Evolutionary conservation across 2,797 vertebrate species (phyloP).

Genomic region (Malurus splendens): DNA sequence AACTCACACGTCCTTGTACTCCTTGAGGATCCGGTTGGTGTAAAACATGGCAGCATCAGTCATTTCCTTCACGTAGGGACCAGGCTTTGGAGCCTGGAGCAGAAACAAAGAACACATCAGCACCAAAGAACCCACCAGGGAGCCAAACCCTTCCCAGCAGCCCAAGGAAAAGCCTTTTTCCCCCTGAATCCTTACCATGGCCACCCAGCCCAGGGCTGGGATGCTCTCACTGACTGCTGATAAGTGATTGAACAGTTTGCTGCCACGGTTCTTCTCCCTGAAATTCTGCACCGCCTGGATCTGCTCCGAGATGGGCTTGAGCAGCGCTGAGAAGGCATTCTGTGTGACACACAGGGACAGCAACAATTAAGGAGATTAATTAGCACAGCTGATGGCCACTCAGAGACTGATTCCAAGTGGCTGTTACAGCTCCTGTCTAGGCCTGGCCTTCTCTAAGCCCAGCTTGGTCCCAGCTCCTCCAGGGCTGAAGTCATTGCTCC

Average conservation of each 20-base stretch:
- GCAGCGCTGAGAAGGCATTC: constrained; percentile 73
- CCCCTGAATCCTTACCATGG: constrained; percentile 79
- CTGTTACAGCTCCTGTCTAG: neutral
- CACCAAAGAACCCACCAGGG: neutral
- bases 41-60: constrained; percentile 95
- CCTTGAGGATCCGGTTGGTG: constrained; percentile 95
- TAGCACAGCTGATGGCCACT: neutral
- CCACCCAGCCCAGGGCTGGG: constrained; percentile 90
- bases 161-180: neutral
- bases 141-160: neutral
- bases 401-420: neutral
- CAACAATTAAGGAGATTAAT: neutral
- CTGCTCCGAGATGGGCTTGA: constrained; percentile 84
- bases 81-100: constrained; percentile 84
- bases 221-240: constrained; percentile 93
- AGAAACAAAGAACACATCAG: neutral
- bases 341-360: constrained; percentile 34
- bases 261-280: constrained; percentile 89
- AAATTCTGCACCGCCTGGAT: constrained; percentile 86
- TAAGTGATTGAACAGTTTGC: constrained; percentile 88
- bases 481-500: neutral
- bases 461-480: neutral
- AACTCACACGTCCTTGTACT: constrained; percentile 91
- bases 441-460: neutral
- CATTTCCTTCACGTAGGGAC: constrained; percentile 94